These are phyloP conservation scores for Gari tellinella DNA, from an alignment of 2,888 invertebrate genomes.

Conservation along the genomic window DNA sequence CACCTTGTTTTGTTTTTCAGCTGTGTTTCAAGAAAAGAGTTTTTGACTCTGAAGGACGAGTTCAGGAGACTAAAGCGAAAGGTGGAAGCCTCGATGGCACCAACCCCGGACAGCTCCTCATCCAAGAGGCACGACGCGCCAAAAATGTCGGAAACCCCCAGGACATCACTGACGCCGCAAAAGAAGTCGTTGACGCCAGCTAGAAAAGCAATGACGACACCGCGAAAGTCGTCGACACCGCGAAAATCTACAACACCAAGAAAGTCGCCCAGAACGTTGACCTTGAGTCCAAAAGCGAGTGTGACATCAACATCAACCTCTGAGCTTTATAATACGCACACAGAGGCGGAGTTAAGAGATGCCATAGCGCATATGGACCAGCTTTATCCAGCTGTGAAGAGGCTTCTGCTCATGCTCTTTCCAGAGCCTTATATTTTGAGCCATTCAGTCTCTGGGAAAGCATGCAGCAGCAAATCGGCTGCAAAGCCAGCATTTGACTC, in stretches of 20 bases:
- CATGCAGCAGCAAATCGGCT: constrained; percentile 2
- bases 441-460: constrained; percentile 19
- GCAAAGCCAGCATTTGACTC: constrained; percentile 14
- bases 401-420: constrained; percentile 9
- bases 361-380: constrained; percentile 12
- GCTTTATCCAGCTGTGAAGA: constrained; percentile 15
- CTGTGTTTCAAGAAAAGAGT: too few relatives aligned
- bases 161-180: constrained; percentile 6
- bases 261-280: constrained; percentile 5
- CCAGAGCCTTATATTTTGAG: constrained; percentile 10
- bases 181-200: constrained; percentile 4
- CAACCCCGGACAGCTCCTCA: constrained; percentile 8
- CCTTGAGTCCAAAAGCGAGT: constrained; percentile 5
- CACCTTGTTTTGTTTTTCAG: not conserved
- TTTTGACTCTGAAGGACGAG: too few relatives aligned
- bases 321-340: constrained; percentile 1
- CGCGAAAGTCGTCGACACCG: constrained; percentile 6
- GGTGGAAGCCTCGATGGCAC: constrained; percentile 1
- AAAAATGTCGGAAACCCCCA: constrained; percentile 6
- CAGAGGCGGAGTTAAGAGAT: constrained; percentile 5
- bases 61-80: too few relatives aligned
- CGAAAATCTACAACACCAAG: constrained; percentile 8
- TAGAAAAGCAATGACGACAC: constrained; percentile 6
- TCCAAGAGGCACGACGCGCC: constrained; percentile 5
- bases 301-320: constrained; percentile 5